phyloP scores from a whole-genome alignment of 2,888 invertebrate genomes.

The Orchestes rusci region DNA sequence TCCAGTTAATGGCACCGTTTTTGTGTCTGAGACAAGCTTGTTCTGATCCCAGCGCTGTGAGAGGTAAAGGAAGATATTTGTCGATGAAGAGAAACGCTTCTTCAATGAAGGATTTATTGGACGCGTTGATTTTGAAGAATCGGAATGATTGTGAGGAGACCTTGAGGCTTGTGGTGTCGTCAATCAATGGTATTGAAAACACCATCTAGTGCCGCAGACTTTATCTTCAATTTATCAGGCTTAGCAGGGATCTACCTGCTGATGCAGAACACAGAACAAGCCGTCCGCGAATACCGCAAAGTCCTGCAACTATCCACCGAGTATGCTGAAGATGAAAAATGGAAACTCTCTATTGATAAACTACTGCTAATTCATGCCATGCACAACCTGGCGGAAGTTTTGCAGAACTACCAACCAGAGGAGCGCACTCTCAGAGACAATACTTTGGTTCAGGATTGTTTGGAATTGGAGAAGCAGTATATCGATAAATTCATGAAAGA shows the following conservation, averaged over 20 bases:
- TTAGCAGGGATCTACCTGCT: conserved; percentile 59
- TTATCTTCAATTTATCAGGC: conserved; percentile 46
- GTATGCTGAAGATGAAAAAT: conserved; percentile 40
- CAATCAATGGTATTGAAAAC: conserved; percentile 52
- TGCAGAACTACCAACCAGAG: conserved; percentile 38
- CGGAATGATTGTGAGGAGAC: conserved; percentile 55
- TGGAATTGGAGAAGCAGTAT: conserved; percentile 52
- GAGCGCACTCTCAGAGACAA: conserved; percentile 49
- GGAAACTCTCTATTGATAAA: conserved; percentile 44
- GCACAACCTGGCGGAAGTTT: conserved; percentile 54
- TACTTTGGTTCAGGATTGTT: conserved; percentile 45
- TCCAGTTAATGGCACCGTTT: conserved; percentile 55
- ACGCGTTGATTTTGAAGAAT: conserved; percentile 56
- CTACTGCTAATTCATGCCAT: conserved; percentile 60
- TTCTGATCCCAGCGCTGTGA: conserved; percentile 58
- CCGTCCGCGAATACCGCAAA: conserved; percentile 54
- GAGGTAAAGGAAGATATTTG: conserved; percentile 49
- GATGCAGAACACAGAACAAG: conserved; percentile 45
- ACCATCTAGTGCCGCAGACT: conserved; percentile 1
- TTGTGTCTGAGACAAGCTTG: conserved; percentile 63
- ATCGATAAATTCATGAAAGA: conserved; percentile 43
- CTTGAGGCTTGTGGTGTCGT: conserved; percentile 54
- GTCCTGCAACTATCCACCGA: conserved; percentile 48
- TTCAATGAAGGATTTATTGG: conserved; percentile 58
- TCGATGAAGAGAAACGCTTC: conserved; percentile 49